Evolutionary conservation across 2,888 invertebrate genomes (phyloP), one percentile per base, ranked within the genome.

Genomic region (Lycia hirtaria): DNA sequence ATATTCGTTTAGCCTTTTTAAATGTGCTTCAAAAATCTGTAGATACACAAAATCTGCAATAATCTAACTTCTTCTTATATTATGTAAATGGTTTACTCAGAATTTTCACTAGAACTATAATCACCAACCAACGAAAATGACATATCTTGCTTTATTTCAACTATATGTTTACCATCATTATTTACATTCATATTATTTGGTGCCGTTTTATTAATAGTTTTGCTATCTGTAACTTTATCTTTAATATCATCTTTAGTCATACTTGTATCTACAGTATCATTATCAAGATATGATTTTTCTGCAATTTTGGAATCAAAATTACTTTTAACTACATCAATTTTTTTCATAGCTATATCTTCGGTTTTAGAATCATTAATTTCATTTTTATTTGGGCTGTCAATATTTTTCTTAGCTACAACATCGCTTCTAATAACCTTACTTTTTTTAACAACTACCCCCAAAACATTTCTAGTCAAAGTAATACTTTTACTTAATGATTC

Each of bases 401-500:
- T 10, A 26, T 1, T 5, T 5, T 28, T 41, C 10, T 41, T 41
- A 9, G 26, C 14, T 7, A 1, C n/a, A n/a, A 1, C 26, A 9
- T 28, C 26, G 28, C 10, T 41, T 15, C 9, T 28, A 41, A 17
- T 65, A 41, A 57, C 28, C 72, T 76, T 80, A 59, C 57, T 71
- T 59, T 58, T 80, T 62, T 88, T 92, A 26, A 92, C 61, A 28
- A 80, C 77, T 32, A 92, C 90, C 0, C 92, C 92, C 60, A 92
- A 76, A 7, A 78, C 60, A 69, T 85, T 85, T 72, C 92, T 85
- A 4, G 81, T 83, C 35, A 89, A 64, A 1, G 62, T 60, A 19
- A 65, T 53, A 60, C 67, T 83, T 73, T 88, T 89, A 49, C 75
- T 89, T 0, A 94, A 72, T 0, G 89, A 85, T 64, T 93, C 93